Evolutionary conservation across 23 tunicate species (phyloP).

Genomic region (Botrylloides violaceus): DNA sequence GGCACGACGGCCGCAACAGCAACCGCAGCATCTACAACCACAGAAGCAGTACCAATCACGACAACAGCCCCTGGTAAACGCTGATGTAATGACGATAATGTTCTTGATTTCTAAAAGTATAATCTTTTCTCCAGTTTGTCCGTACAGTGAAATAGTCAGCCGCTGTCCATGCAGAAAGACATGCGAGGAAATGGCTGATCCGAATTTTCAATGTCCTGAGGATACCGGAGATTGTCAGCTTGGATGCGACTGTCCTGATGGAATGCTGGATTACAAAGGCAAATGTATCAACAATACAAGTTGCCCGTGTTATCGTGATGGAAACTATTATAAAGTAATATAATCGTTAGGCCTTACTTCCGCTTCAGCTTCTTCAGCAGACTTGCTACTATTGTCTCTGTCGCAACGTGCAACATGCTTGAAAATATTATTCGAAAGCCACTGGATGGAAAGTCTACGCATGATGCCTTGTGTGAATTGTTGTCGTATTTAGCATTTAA

Average conservation of each 20-base stretch:
- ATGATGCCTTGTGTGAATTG: too few species aligned
- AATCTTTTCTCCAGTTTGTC: slow-evolving; percentile 39
- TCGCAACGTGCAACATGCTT: too few species aligned
- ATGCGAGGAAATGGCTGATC: slow-evolving; percentile 60
- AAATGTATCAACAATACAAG: slow-evolving; percentile 41
- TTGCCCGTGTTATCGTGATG: slow-evolving; percentile 80
- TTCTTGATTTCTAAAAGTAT: too few species aligned
- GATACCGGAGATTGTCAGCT: neutral
- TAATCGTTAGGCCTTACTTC: too few species aligned
- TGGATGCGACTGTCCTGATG: slow-evolving; percentile 70
- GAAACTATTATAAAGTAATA: slow-evolving; percentile 51
- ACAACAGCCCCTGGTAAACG: slow-evolving; percentile 27
- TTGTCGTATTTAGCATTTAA: too few species aligned
- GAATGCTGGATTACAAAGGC: slow-evolving; percentile 76
- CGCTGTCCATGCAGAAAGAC: slow-evolving; percentile 86
- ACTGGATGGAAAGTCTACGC: too few species aligned
- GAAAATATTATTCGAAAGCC: too few species aligned
- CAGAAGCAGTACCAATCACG: neutral
- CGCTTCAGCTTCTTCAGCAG: too few species aligned
- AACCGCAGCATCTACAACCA: neutral
- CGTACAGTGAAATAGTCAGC: slow-evolving; percentile 41
- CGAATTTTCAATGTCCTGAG: slow-evolving; percentile 7
- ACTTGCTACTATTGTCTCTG: too few species aligned
- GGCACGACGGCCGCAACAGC: slow-evolving; percentile 17
- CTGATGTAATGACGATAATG: too few species aligned